A percentile compares a stretch with the other conserved stretches of the same genome.
Conservation (phyloP, 2,797 vertebrate genomes). For the Trematomus bernacchii region DNA sequence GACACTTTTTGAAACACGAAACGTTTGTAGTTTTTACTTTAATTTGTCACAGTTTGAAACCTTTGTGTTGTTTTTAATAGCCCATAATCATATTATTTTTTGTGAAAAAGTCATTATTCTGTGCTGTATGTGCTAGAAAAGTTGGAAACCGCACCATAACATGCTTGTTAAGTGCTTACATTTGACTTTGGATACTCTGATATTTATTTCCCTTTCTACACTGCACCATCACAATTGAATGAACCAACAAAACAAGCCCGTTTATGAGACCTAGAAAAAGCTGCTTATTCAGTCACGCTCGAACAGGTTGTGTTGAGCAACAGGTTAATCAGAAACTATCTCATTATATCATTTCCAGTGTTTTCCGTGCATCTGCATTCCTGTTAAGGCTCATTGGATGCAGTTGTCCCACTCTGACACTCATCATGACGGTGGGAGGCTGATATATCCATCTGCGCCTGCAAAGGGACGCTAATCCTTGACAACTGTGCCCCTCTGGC, state of each 20-base stretch:
- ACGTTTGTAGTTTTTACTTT: too few relatives aligned
- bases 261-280: constrained; percentile 1
- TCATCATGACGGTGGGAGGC: constrained; percentile 50
- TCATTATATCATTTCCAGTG: constrained; percentile 9
- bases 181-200: too few relatives aligned
- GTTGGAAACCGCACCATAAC: too few relatives aligned
- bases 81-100: too few relatives aligned
- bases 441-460: constrained; percentile 74
- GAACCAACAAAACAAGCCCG: constrained; percentile 3
- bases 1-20: too few relatives aligned
- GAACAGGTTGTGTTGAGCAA: constrained; percentile 36
- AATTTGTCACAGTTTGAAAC: too few relatives aligned
- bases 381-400: constrained; percentile 23
- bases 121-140: too few relatives aligned
- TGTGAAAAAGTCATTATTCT: too few relatives aligned
- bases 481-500: constrained; percentile 85
- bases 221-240: neutral
- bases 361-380: constrained; percentile 3
- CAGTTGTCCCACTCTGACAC: constrained; percentile 42
- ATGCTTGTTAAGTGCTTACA: too few relatives aligned
- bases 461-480: constrained; percentile 73
- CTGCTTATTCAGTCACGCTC: neutral
- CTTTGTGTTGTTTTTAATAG: too few relatives aligned
- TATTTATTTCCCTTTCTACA: neutral
- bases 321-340: constrained; percentile 46